Percentiles rank a stretch among this genome's conserved stretches.
Evolutionary conservation across 64 coral and sea anemone genomes (phyloP).

Genomic region (Astreopora myriophthalma): DNA sequence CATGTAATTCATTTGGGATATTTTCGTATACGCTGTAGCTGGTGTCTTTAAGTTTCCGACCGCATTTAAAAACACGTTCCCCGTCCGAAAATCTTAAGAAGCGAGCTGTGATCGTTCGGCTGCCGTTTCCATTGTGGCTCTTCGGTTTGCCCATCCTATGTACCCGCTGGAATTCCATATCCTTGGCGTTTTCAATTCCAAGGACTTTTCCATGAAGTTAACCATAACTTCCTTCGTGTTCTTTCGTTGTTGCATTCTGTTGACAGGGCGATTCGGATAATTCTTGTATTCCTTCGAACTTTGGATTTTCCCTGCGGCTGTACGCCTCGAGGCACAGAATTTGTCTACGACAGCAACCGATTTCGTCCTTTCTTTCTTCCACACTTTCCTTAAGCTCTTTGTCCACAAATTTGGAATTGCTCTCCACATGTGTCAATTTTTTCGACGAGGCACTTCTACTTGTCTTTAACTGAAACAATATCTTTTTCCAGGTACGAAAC

Average conservation of each 20-base stretch:
- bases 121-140: neutral
- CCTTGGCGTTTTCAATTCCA: neutral
- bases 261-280: neutral
- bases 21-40: neutral
- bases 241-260: neutral
- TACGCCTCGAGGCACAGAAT: neutral
- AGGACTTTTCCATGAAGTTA: constrained; percentile 18
- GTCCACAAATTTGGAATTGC: neutral
- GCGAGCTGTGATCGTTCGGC: neutral
- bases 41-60: neutral
- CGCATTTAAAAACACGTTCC: neutral
- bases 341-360: neutral
- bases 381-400: neutral
- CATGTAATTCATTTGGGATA: neutral
- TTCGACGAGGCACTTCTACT: neutral
- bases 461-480: neutral
- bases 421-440: neutral
- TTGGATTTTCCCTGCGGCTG: constrained; percentile 4
- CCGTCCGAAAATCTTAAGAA: neutral
- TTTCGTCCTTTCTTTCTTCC: neutral
- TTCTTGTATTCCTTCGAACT: neutral
- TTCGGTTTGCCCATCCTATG: neutral
- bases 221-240: neutral
- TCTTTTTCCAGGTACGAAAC: neutral
- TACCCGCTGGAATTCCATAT: constrained; percentile 26